A percentile compares a stretch with the other conserved stretches of the same genome.
phyloP scores from a whole-genome alignment of 2,113 vertebrate species.

The Pseudopipra pipra region DNA sequence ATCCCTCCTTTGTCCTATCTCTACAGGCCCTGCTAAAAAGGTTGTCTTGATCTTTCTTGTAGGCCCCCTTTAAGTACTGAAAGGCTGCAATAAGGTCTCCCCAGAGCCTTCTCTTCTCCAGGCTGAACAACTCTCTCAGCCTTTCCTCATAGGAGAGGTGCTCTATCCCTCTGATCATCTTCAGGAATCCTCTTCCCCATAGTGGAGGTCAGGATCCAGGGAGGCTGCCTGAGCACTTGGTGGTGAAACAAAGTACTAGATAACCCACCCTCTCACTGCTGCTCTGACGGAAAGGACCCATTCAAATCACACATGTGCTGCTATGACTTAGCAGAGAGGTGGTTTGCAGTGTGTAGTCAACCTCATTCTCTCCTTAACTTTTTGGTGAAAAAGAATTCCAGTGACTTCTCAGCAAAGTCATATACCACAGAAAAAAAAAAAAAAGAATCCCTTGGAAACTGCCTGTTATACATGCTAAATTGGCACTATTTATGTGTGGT shows the following conservation, averaged over 20 bases:
- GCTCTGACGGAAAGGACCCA: not conserved
- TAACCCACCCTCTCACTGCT: not conserved
- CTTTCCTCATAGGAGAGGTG: not conserved
- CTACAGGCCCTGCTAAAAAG: not conserved
- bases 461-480: not conserved
- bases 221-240: not conserved
- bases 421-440: not conserved
- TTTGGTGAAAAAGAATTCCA: not conserved
- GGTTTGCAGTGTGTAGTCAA: not conserved
- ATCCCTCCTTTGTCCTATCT: not conserved
- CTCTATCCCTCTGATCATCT: not conserved
- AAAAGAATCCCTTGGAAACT: not conserved
- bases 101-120: not conserved
- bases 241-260: not conserved
- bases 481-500: not conserved
- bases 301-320: not conserved
- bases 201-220: not conserved
- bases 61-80: not conserved
- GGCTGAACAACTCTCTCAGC: not conserved
- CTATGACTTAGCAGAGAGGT: not conserved
- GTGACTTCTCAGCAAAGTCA: not conserved
- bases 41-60: not conserved
- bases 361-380: not conserved
- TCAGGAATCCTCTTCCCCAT: not conserved
- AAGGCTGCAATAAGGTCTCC: not conserved